A percentile compares a stretch with the other conserved stretches of the same genome.
Conservation (phyloP, 2,888 invertebrate species). For the Epiblema foenella region DNA sequence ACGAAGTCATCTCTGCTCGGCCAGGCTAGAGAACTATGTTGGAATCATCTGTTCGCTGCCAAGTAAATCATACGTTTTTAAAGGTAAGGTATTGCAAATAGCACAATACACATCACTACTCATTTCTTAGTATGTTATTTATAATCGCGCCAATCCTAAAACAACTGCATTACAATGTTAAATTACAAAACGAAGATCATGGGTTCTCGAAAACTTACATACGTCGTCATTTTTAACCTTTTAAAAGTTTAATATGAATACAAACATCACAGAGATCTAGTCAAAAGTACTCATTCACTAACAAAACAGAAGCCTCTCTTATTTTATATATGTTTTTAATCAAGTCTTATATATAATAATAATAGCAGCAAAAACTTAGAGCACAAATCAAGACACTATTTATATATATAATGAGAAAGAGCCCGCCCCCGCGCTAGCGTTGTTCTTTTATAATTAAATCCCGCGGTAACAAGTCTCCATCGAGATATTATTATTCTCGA, state of each 20-base stretch:
- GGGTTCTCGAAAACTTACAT: conserved; percentile 21
- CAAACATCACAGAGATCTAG: conserved; percentile 48
- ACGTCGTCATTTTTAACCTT: conserved; percentile 32
- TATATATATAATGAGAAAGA: conserved; percentile 23
- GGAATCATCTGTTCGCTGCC: background rate
- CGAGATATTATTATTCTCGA: background rate
- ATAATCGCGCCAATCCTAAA: background rate
- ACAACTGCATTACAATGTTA: background rate
- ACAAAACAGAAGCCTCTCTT: conserved; percentile 46
- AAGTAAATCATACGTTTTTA: conserved; percentile 15
- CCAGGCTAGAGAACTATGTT: too few relatives aligned
- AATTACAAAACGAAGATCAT: conserved; percentile 16
- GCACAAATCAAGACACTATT: conserved; percentile 32
- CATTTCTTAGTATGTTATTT: conserved; percentile 5
- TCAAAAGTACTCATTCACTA: conserved; percentile 45
- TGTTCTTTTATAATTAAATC: conserved; percentile 16
- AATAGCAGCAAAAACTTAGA: conserved; percentile 41
- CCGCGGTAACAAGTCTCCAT: background rate
- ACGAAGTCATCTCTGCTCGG: too few relatives aligned
- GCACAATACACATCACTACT: too few relatives aligned
- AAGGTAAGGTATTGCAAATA: conserved; percentile 5
- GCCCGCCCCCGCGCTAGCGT: background rate
- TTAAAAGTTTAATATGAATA: conserved; percentile 22
- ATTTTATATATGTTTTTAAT: conserved; percentile 35
- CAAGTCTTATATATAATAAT: conserved; percentile 44